Percentiles rank a stretch among this genome's conserved stretches.
These are phyloP conservation scores for Physeter macrocephalus DNA, from an alignment of 2,113 vertebrate species.

Conservation along the genomic window DNA sequence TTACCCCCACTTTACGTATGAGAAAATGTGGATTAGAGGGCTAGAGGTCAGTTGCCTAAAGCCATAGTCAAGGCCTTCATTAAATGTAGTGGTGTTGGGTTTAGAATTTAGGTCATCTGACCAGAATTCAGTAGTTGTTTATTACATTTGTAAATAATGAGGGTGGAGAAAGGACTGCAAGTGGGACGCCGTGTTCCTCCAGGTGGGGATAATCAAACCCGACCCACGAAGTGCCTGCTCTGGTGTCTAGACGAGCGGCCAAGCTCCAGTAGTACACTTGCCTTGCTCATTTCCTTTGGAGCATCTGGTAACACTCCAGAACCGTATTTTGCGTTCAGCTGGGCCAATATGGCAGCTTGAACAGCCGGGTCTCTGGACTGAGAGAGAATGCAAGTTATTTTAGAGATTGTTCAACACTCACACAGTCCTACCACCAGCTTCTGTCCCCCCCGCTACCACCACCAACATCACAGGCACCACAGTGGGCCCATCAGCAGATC, in stretches of 20 bases:
- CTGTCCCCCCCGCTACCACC: not conserved
- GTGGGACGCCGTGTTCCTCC: not conserved
- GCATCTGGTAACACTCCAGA: conserved; percentile 88
- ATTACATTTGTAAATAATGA: not conserved
- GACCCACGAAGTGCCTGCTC: not conserved
- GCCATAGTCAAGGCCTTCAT: not conserved
- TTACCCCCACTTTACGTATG: not conserved
- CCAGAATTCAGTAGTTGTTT: not conserved
- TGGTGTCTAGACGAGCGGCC: not conserved
- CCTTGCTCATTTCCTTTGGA: conserved; percentile 87
- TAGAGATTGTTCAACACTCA: not conserved
- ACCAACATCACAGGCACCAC: not conserved
- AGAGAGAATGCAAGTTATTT: not conserved
- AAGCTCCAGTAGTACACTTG: conserved; percentile 56
- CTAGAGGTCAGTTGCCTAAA: not conserved
- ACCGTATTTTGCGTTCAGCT: conserved; percentile 97
- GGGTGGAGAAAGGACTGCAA: not conserved
- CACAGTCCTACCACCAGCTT: not conserved
- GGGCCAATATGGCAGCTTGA: conserved; percentile 97
- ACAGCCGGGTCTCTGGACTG: conserved; percentile 98
- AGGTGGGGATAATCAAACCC: not conserved
- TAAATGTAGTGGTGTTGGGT: not conserved
- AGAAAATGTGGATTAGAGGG: not conserved
- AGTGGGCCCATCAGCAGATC: not conserved
- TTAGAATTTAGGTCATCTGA: not conserved